Evolutionary conservation across 2,797 vertebrate genomes (phyloP).

Genomic region (Cossypha dichroa): DNA sequence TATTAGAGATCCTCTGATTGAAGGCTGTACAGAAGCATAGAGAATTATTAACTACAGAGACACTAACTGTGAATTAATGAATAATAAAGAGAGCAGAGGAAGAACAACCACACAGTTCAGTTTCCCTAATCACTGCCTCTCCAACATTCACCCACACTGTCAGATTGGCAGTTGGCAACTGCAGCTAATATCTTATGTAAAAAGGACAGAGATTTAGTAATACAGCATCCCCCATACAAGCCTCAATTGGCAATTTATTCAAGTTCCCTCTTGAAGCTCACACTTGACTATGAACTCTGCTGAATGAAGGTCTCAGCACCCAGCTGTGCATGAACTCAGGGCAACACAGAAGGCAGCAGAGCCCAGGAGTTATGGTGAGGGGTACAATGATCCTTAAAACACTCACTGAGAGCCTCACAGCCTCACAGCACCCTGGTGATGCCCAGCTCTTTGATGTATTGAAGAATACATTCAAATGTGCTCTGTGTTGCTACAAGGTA

Average conservation of each 20-base stretch:
- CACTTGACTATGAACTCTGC: not conserved
- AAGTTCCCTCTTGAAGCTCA: not conserved
- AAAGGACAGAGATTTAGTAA: not conserved
- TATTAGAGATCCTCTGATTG: not conserved
- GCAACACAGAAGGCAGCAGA: not conserved
- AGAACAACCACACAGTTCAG: slow-evolving; percentile 20
- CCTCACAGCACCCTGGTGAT: not conserved
- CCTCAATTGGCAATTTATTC: not conserved
- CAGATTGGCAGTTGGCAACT: not conserved
- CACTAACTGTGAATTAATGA: slow-evolving; percentile 39
- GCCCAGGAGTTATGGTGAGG: not conserved
- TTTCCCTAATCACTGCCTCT: slow-evolving; percentile 18
- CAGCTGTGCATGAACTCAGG: not conserved
- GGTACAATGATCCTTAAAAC: not conserved
- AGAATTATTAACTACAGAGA: slow-evolving; percentile 48
- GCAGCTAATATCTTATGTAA: slow-evolving; percentile 17
- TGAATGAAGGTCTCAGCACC: not conserved
- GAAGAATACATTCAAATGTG: not conserved
- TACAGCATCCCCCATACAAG: not conserved
- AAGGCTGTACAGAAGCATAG: not conserved
- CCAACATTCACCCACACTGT: not conserved
- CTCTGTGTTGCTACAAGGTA: not conserved
- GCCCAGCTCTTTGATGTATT: not conserved
- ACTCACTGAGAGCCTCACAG: not conserved
- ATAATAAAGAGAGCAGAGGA: slow-evolving; percentile 33